These are phyloP conservation scores for Cephus rjabovi DNA, from an alignment of 2,888 invertebrate species.

Conservation along the genomic window DNA sequence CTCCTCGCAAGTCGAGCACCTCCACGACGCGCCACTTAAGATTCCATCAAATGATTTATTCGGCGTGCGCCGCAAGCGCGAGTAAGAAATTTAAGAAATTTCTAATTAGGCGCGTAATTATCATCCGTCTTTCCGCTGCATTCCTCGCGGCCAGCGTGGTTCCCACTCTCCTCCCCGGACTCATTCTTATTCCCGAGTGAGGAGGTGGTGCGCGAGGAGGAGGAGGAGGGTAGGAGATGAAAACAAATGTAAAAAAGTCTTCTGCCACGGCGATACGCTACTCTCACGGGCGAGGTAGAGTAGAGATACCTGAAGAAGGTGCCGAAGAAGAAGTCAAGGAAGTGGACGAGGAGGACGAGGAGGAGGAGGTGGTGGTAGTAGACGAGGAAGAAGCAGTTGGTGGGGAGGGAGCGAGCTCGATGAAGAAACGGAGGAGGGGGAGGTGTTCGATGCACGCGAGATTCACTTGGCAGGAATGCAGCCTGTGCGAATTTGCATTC, in stretches of 20 bases:
- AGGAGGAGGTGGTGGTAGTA: too few relatives aligned
- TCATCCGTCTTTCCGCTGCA: conserved; percentile 24
- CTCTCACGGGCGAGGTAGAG: too few relatives aligned
- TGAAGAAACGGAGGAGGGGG: neutral
- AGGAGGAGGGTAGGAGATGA: too few relatives aligned
- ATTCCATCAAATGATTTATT: conserved; percentile 6
- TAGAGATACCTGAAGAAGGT: neutral
- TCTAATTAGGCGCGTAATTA: conserved; percentile 25
- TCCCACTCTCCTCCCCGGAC: conserved; percentile 4
- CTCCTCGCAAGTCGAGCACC: neutral
- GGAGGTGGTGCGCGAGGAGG: neutral
- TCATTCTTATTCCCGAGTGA: conserved; percentile 18
- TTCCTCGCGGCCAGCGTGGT: conserved; percentile 12
- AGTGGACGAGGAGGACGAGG: too few relatives aligned
- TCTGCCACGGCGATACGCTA: too few relatives aligned
- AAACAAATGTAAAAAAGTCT: too few relatives aligned
- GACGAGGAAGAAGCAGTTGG: too few relatives aligned
- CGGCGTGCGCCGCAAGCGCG: neutral
- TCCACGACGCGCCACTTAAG: conserved; percentile 4
- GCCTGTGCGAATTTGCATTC: conserved; percentile 56
- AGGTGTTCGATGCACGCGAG: conserved; percentile 21
- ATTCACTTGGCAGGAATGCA: conserved; percentile 48
- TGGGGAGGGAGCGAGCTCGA: too few relatives aligned
- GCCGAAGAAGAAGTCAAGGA: neutral
- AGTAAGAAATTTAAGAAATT: conserved; percentile 22